A percentile compares a stretch with the other conserved stretches of the same genome.
Evolutionary conservation across 2,888 invertebrate species (phyloP).

Genomic region (Zygogramma bicolorata): DNA sequence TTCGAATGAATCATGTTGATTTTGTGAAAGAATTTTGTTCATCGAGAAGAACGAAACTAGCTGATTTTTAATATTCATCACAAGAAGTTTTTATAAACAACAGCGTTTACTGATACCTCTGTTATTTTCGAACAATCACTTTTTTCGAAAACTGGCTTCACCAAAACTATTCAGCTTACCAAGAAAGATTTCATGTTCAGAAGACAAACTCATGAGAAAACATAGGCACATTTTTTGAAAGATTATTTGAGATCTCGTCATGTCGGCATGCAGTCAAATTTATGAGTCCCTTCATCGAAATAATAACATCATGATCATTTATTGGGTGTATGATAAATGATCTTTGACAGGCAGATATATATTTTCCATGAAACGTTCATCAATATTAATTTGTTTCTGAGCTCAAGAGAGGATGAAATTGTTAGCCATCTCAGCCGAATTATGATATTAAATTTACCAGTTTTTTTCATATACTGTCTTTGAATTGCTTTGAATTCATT

Average conservation of each 20-base stretch:
- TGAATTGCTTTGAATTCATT: neutral
- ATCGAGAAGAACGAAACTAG: neutral
- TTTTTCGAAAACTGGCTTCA: neutral
- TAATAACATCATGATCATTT: neutral
- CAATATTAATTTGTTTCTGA: neutral
- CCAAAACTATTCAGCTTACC: no score
- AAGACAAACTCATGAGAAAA: no score
- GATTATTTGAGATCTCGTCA: no score
- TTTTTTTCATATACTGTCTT: neutral
- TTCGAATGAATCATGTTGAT: neutral
- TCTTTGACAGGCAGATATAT: neutral
- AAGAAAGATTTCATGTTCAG: no score
- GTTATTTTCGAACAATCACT: neutral
- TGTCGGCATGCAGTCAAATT: neutral
- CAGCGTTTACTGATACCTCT: neutral
- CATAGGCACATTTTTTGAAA: no score
- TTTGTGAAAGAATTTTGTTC: neutral
- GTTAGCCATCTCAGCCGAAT: neutral
- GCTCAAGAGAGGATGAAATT: neutral
- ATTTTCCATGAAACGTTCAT: conserved; percentile 8
- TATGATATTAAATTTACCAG: neutral
- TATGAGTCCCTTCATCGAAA: neutral
- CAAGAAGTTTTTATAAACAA: neutral
- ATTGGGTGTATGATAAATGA: neutral
- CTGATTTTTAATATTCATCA: neutral